phyloP scores from a whole-genome alignment of 2,797 vertebrate species.

The Hyperoplus immaculatus region DNA sequence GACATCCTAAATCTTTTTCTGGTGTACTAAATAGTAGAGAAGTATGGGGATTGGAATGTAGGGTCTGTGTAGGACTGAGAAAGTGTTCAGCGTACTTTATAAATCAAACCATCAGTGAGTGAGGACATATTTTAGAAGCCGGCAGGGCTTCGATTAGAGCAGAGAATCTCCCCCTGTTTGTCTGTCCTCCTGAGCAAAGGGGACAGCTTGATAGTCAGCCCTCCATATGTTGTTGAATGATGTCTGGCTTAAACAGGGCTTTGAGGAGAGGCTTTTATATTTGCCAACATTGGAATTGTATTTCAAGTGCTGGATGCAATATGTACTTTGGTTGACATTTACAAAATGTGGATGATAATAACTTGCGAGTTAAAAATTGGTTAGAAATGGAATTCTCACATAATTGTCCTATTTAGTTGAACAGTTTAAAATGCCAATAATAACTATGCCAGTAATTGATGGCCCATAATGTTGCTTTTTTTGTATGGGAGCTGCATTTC shows the following conservation, averaged over 20 bases:
- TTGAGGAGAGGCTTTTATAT: conserved; percentile 10
- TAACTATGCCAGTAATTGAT: background rate
- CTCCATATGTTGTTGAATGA: conserved; percentile 54
- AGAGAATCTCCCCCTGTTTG: conserved; percentile 78
- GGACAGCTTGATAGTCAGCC: conserved; percentile 51
- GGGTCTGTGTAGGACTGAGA: conserved; percentile 21
- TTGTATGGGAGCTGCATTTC: background rate
- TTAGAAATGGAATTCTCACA: conserved; percentile 1
- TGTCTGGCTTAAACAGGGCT: conserved; percentile 35
- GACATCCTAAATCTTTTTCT: too few species aligned
- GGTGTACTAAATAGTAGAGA: too few species aligned
- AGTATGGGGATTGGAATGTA: too few species aligned
- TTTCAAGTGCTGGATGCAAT: conserved; percentile 16
- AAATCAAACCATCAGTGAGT: conserved; percentile 71
- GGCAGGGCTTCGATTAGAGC: conserved; percentile 76
- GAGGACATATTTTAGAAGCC: conserved; percentile 78
- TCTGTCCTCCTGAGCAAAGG: conserved; percentile 62
- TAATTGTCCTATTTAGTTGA: conserved; percentile 1
- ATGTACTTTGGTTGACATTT: background rate
- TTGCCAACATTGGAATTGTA: conserved; percentile 24
- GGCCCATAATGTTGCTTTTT: background rate
- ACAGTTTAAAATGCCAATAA: background rate
- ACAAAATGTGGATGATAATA: conserved; percentile 18
- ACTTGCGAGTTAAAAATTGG: conserved; percentile 16
- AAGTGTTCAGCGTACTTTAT: conserved; percentile 57